These are phyloP conservation scores for Corythaixoides concolor DNA, from an alignment of 2,113 vertebrate genomes.

Conservation along the genomic window DNA sequence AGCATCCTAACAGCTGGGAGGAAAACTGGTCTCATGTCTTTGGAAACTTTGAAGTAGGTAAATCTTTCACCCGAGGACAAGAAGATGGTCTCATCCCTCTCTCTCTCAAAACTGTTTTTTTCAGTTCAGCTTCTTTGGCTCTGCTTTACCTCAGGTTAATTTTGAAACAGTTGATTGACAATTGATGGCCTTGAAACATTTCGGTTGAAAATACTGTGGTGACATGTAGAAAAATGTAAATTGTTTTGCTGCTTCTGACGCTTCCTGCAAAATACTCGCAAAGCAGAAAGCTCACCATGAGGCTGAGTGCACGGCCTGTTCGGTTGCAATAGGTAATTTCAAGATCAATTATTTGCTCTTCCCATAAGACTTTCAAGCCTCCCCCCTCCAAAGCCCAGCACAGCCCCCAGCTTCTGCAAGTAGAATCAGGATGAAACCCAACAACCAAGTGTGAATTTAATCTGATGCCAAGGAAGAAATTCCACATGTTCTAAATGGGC, in stretches of 20 bases:
- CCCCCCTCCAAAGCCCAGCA: neutral
- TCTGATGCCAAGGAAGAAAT: neutral
- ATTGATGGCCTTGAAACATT: neutral
- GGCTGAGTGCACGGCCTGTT: rapidly evolving
- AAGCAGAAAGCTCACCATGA: neutral
- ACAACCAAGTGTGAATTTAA: neutral
- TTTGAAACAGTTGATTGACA: neutral
- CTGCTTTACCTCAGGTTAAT: neutral
- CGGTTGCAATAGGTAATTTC: neutral
- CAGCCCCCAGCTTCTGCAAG: neutral
- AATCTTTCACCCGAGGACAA: neutral
- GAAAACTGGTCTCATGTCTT: neutral
- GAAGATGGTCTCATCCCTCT: neutral
- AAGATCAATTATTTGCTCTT: neutral
- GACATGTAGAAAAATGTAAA: neutral
- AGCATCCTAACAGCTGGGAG: neutral
- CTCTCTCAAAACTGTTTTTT: neutral
- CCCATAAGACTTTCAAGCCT: neutral
- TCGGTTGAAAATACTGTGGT: neutral
- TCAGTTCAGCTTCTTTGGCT: neutral
- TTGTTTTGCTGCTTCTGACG: neutral
- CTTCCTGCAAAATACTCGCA: neutral
- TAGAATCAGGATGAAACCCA: no score
- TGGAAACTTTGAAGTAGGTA: neutral
- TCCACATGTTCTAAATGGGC: neutral